A percentile compares a stretch with the other conserved stretches of the same genome.
phyloP scores from a whole-genome alignment of 2,888 invertebrate genomes.

The Aspidiotus destructor region DNA sequence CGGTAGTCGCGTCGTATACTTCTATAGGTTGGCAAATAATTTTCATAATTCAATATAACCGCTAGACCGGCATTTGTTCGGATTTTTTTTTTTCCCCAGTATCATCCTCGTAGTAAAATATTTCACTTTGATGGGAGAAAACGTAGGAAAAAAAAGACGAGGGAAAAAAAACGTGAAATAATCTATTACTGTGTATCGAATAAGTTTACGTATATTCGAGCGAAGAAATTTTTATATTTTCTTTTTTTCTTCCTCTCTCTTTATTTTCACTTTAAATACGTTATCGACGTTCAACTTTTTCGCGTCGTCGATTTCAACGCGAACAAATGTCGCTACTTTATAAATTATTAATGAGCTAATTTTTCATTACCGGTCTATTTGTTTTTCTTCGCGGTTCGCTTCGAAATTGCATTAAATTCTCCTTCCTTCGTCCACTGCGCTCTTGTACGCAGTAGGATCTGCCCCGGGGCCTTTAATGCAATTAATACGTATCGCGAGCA shows the following conservation, averaged over 20 bases:
- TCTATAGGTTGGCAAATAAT: too few relatives aligned
- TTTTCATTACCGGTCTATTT: neutral
- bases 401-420: neutral
- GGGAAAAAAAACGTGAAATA: neutral
- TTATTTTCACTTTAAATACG: neutral
- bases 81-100: too few relatives aligned
- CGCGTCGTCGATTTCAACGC: constrained; percentile 17
- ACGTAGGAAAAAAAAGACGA: neutral
- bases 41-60: too few relatives aligned
- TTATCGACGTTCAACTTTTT: constrained; percentile 6
- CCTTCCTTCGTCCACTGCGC: too few relatives aligned
- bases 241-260: neutral
- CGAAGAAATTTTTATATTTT: neutral
- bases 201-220: too few relatives aligned
- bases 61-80: too few relatives aligned
- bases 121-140: neutral
- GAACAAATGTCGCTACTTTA: constrained; percentile 31
- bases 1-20: too few relatives aligned
- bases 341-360: constrained; percentile 30
- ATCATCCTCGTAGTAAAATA: neutral
- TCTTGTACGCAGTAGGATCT: too few relatives aligned
- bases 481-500: neutral
- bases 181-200: too few relatives aligned
- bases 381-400: neutral
- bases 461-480: too few relatives aligned